These are phyloP conservation scores for Dendrolimus houi DNA, from an alignment of 2,888 invertebrate species.

Conservation along the genomic window DNA sequence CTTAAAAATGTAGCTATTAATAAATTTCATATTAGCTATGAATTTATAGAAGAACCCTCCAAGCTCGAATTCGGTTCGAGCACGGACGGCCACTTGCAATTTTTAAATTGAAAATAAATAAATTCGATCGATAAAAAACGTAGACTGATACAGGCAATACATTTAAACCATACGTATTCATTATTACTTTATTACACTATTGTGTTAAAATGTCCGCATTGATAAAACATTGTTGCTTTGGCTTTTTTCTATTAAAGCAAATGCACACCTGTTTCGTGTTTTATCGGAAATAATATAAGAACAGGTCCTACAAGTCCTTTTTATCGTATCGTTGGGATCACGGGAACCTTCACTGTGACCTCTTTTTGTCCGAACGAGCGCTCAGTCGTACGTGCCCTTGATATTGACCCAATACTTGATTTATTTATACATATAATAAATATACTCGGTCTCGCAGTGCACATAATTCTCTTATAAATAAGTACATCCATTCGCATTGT, in stretches of 20 bases:
- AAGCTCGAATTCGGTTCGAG: no score
- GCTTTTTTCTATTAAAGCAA: conserved; percentile 1
- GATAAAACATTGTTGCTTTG: no score
- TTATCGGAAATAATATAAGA: conserved; percentile 32
- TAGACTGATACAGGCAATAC: not conserved
- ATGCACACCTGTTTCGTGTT: conserved; percentile 16
- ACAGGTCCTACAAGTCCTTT: conserved; percentile 44
- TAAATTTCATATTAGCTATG: no score
- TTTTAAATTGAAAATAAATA: no score
- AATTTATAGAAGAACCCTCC: no score
- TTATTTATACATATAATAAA: conserved; percentile 6
- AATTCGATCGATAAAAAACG: not conserved
- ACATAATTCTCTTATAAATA: no score
- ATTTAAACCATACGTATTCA: no score
- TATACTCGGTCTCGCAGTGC: not conserved
- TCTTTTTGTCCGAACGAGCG: conserved; percentile 57
- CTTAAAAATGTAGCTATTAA: no score
- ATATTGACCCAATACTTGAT: conserved; percentile 30
- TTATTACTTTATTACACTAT: no score
- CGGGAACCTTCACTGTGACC: conserved; percentile 52
- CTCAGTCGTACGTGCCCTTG: conserved; percentile 55
- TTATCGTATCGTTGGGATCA: conserved; percentile 36
- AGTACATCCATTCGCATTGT: no score
- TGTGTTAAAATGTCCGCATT: no score
- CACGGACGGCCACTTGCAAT: no score